These are phyloP conservation scores for Ennomos fuscantarius DNA, from an alignment of 2,888 invertebrate genomes.

Conservation along the genomic window DNA sequence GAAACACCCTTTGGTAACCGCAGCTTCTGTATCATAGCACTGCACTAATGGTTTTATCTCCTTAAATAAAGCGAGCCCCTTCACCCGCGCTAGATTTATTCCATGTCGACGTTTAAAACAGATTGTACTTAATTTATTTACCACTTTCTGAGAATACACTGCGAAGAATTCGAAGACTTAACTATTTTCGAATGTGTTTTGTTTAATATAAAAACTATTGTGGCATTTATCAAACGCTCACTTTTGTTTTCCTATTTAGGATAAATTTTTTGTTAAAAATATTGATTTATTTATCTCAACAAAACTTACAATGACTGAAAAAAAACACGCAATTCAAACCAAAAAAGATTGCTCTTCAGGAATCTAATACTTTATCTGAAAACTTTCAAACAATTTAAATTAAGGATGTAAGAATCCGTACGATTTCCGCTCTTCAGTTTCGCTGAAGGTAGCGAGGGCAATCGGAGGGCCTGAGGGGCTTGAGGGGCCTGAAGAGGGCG, in stretches of 20 bases:
- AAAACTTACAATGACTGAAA: too few species aligned
- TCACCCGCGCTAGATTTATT: conserved; percentile 31
- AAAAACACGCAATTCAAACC: too few species aligned
- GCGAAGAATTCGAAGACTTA: conserved; percentile 2
- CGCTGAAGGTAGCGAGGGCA: background rate
- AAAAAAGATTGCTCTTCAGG: background rate
- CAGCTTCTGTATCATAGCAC: conserved; percentile 27
- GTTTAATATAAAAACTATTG: background rate
- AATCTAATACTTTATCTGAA: conserved; percentile 4
- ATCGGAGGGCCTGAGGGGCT: conserved; percentile 2
- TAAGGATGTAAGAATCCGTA: conserved; percentile 24
- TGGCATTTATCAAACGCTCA: background rate
- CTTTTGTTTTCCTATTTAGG: conserved; percentile 3
- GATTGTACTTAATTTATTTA: conserved; percentile 33
- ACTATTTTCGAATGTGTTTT: conserved; percentile 5
- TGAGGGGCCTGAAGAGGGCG: background rate
- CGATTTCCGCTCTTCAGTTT: conserved; percentile 22
- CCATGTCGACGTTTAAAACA: conserved; percentile 23
- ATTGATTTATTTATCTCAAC: too few species aligned
- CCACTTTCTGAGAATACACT: background rate
- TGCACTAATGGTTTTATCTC: conserved; percentile 36
- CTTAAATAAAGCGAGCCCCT: conserved; percentile 31
- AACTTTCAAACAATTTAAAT: conserved; percentile 27
- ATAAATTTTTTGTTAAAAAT: too few species aligned
- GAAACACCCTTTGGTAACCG: conserved; percentile 9